phyloP scores from a whole-genome alignment of 2,113 vertebrate species.

The Conger conger region DNA sequence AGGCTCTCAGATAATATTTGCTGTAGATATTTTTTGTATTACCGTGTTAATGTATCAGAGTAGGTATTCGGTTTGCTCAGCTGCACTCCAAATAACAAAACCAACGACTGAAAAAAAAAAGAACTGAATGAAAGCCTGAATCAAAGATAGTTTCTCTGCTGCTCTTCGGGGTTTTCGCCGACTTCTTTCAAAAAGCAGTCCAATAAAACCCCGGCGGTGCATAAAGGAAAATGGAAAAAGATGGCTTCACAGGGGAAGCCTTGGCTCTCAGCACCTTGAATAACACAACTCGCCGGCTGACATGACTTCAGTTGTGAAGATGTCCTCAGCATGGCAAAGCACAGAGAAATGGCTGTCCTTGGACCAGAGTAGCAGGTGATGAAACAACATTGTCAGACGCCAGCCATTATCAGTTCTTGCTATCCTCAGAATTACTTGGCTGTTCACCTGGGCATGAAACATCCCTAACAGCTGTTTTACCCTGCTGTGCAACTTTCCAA shows the following conservation, averaged over 20 bases:
- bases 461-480: background rate
- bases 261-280: background rate
- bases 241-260: background rate
- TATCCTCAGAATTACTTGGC: background rate
- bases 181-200: too few species aligned
- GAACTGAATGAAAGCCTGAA: too few species aligned
- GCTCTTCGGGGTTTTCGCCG: too few species aligned
- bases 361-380: background rate
- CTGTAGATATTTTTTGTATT: too few species aligned
- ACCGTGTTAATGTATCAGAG: too few species aligned
- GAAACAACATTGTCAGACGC: background rate
- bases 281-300: background rate
- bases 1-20: too few species aligned
- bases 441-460: background rate
- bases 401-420: background rate
- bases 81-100: too few species aligned
- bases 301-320: background rate
- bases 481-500: background rate
- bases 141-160: too few species aligned
- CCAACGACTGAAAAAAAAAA: too few species aligned
- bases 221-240: background rate
- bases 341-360: background rate
- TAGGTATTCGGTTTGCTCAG: too few species aligned
- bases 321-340: background rate
- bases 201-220: background rate